These are phyloP conservation scores for Petaurus breviceps DNA, from an alignment of 2,113 vertebrate species.

Conservation along the genomic window DNA sequence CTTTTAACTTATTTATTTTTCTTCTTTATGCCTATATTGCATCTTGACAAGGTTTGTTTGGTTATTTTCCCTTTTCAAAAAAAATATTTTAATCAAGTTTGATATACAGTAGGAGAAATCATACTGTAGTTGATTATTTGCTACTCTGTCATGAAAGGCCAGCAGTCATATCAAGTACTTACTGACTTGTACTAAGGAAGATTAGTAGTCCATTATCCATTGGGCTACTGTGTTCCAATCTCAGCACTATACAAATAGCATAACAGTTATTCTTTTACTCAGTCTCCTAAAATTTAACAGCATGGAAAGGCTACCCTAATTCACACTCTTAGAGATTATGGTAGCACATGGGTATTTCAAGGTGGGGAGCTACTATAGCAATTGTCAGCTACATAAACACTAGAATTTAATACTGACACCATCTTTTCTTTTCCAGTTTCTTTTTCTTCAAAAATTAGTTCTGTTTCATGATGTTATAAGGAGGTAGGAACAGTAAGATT, in stretches of 20 bases:
- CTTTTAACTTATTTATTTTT: conserved; percentile 52
- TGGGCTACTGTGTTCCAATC: neutral
- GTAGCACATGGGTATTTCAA: conserved; percentile 43
- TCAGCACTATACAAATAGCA: conserved; percentile 5
- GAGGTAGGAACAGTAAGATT: conserved; percentile 39
- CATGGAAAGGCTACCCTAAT: conserved; percentile 16
- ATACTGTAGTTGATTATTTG: conserved; percentile 49
- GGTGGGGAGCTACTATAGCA: conserved; percentile 27
- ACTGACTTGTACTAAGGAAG: conserved; percentile 8
- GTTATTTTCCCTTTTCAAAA: conserved; percentile 10
- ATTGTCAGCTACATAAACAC: conserved; percentile 20
- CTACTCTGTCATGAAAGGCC: conserved; percentile 30
- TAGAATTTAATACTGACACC: conserved; percentile 12
- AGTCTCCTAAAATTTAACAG: conserved; percentile 48
- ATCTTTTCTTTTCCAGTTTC: conserved; percentile 12
- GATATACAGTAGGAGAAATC: conserved; percentile 51
- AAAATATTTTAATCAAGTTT: conserved; percentile 42
- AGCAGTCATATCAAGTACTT: neutral
- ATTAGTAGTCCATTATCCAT: conserved; percentile 22
- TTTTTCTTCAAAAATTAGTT: conserved; percentile 17
- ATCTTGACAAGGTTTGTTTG: conserved; percentile 1
- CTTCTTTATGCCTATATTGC: conserved; percentile 16
- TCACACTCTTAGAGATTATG: conserved; percentile 35
- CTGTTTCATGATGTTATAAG: conserved; percentile 30
- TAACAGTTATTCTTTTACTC: conserved; percentile 38